Percentiles rank a stretch among this genome's conserved stretches.
These are phyloP conservation scores for Cheilosia vulpina DNA, from an alignment of 2,888 invertebrate genomes.

Conservation along the genomic window DNA sequence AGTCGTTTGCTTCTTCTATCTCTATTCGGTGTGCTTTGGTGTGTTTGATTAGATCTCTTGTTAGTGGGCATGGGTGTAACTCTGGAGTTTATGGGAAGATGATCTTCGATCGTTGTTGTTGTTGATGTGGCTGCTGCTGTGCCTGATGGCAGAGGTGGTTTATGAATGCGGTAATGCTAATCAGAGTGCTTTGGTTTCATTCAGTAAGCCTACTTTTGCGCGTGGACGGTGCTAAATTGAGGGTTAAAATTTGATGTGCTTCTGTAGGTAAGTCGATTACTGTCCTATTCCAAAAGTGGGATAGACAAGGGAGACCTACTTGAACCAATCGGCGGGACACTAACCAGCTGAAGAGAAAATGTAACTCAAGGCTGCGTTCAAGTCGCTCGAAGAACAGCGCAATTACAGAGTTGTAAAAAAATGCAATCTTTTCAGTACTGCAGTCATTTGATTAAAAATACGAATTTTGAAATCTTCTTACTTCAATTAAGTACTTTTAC, in stretches of 20 bases:
- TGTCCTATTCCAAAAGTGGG: too few species aligned
- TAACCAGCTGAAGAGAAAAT: too few species aligned
- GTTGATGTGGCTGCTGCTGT: conserved; percentile 1
- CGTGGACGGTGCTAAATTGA: conserved; percentile 15
- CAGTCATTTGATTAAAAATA: too few species aligned
- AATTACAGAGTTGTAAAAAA: too few species aligned
- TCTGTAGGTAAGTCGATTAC: neutral
- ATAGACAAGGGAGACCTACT: too few species aligned
- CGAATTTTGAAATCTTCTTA: too few species aligned
- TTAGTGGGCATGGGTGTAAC: conserved; percentile 64
- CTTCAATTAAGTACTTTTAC: too few species aligned
- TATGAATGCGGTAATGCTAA: conserved; percentile 36
- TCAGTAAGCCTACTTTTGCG: neutral
- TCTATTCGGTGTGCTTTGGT: conserved; percentile 62
- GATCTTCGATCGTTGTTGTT: conserved; percentile 23
- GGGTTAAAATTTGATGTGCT: conserved; percentile 14
- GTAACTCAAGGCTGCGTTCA: too few species aligned
- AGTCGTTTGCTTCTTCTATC: conserved; percentile 33
- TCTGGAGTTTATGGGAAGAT: conserved; percentile 54
- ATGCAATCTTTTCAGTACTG: too few species aligned
- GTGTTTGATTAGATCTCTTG: conserved; percentile 68
- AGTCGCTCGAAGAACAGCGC: too few species aligned
- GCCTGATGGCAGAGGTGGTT: conserved; percentile 11
- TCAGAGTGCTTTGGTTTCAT: conserved; percentile 6
- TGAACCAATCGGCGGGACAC: too few species aligned